A percentile compares a stretch with the other conserved stretches of the same genome.
These are phyloP conservation scores for Notamacropus eugenii DNA, from an alignment of 2,797 vertebrate genomes.

Conservation along the genomic window DNA sequence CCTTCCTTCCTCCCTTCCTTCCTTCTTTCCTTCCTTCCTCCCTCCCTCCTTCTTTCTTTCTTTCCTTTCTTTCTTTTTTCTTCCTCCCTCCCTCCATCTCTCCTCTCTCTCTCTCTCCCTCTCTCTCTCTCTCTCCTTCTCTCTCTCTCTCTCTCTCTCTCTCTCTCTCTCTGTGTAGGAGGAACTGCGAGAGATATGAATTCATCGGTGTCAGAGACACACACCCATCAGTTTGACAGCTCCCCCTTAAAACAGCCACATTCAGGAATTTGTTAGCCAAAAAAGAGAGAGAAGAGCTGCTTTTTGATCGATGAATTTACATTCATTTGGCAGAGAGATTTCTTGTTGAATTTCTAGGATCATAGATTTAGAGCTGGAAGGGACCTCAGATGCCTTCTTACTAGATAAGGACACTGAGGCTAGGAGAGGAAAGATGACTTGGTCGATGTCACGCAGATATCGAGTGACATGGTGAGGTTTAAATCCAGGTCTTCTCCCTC, in stretches of 20 bases:
- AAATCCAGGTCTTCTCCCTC: not conserved
- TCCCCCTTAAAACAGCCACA: not conserved
- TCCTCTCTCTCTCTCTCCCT: too few species aligned
- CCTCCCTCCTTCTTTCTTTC: rapidly evolving
- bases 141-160: rapidly evolving
- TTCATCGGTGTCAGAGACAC: slow-evolving; percentile 21
- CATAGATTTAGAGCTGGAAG: not conserved
- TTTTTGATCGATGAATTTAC: slow-evolving; percentile 24
- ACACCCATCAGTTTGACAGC: slow-evolving; percentile 1
- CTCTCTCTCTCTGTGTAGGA: not conserved
- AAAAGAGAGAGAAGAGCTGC: slow-evolving; percentile 25
- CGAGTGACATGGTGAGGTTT: not conserved
- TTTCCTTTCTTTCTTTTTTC: rapidly evolving
- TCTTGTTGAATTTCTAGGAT: not conserved
- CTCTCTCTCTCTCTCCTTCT: rapidly evolving
- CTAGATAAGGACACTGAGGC: not conserved
- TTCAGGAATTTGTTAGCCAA: not conserved
- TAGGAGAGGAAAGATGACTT: not conserved
- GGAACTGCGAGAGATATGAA: slow-evolving; percentile 27
- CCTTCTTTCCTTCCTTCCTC: rapidly evolving
- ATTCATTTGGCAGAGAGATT: slow-evolving; percentile 14
- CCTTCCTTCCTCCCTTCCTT: rapidly evolving
- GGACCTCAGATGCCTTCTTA: not conserved
- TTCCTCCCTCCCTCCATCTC: rapidly evolving
- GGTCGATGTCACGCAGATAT: not conserved